Conservation (phyloP, 2,888 invertebrate genomes). For the Aphrophora alni region DNA sequence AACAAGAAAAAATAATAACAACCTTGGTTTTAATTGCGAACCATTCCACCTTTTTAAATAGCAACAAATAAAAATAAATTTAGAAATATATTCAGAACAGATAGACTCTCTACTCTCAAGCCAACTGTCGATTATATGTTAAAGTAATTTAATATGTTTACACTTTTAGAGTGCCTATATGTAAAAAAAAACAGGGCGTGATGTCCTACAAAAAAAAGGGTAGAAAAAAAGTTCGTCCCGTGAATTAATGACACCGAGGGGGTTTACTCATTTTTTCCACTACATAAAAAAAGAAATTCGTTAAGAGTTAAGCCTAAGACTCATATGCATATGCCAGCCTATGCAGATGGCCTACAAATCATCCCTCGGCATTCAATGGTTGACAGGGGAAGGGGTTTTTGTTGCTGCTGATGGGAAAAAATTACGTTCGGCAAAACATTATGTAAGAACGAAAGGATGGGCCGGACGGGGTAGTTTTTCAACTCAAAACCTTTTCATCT, state of each 20-base stretch:
- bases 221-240: slow-evolving; percentile 12
- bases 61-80: too few relatives aligned
- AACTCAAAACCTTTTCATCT: slow-evolving; percentile 30
- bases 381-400: slow-evolving; percentile 31
- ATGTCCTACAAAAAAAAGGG: not conserved
- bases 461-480: slow-evolving; percentile 29
- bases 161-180: not conserved
- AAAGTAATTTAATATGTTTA: not conserved
- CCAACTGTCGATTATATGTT: not conserved
- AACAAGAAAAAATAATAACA: too few relatives aligned
- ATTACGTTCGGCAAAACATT: slow-evolving; percentile 37
- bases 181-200: not conserved
- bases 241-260: slow-evolving; percentile 23
- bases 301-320: slow-evolving; percentile 34
- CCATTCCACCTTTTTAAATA: too few relatives aligned
- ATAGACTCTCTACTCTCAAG: too few relatives aligned
- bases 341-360: slow-evolving; percentile 36
- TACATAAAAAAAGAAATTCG: slow-evolving; percentile 42
- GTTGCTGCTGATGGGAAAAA: slow-evolving; percentile 39
- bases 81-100: not conserved
- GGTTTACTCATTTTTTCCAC: slow-evolving; percentile 37
- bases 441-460: slow-evolving; percentile 24
- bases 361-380: slow-evolving; percentile 18
- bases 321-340: slow-evolving; percentile 28
- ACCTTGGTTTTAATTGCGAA: too few relatives aligned